Conservation (phyloP, 2,797 vertebrate genomes). For the Tympanoctomys barrerae region DNA sequence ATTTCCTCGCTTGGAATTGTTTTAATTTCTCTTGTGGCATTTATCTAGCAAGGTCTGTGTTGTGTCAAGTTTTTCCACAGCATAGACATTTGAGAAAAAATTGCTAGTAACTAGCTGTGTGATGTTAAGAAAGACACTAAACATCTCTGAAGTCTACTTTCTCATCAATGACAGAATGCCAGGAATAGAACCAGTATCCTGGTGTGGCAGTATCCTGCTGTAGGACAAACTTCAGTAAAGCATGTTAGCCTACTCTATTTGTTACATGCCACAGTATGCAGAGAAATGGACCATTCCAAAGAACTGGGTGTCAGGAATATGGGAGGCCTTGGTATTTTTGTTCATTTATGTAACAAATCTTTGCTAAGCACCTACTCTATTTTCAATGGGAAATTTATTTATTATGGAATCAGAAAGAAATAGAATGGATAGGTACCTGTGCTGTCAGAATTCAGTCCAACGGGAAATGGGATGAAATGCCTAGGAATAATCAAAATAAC, state of each 20-base stretch:
- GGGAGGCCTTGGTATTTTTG: neutral
- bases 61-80: neutral
- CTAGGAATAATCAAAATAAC: neutral
- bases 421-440: neutral
- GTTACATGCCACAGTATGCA: rapidly evolving
- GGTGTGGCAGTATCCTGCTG: rapidly evolving
- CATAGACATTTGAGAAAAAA: neutral
- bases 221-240: neutral
- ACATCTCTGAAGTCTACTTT: neutral
- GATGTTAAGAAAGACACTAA: neutral
- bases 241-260: neutral
- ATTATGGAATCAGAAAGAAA: neutral
- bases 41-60: neutral
- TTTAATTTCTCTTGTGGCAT: neutral
- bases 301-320: neutral
- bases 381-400: neutral
- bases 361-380: neutral
- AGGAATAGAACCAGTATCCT: neutral
- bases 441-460: neutral
- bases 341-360: neutral
- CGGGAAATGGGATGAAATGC: neutral
- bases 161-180: neutral
- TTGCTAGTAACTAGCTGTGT: neutral
- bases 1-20: neutral
- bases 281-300: neutral